Percentiles rank a stretch among this genome's conserved stretches.
Conservation (phyloP, 2,797 vertebrate genomes). For the Gobio occitaniae region DNA sequence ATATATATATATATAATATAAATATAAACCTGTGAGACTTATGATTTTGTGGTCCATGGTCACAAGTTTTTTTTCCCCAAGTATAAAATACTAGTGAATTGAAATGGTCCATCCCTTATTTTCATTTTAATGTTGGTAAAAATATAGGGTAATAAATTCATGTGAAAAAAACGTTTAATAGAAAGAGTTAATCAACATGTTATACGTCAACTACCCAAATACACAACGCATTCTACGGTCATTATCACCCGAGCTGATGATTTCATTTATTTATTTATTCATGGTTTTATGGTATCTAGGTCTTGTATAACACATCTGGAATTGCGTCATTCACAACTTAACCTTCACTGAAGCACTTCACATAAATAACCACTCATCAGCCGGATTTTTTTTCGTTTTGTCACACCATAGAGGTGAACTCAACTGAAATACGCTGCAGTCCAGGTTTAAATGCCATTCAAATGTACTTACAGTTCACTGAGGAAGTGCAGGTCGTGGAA, state of each 20-base stretch:
- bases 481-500: conserved; percentile 89
- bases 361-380: conserved; percentile 47
- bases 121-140: neutral
- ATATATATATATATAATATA: too few species aligned
- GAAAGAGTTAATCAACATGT: neutral
- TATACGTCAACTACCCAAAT: neutral
- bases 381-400: conserved; percentile 3
- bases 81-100: neutral
- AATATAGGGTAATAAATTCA: too few species aligned
- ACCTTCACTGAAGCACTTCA: conserved; percentile 44
- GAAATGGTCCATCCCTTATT: neutral
- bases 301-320: conserved; percentile 47
- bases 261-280: conserved; percentile 39
- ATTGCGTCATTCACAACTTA: conserved; percentile 31
- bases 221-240: conserved; percentile 6
- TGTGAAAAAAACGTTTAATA: neutral
- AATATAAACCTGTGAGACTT: too few species aligned
- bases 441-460: neutral
- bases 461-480: conserved; percentile 91
- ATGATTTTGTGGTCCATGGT: too few species aligned
- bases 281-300: conserved; percentile 25
- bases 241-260: conserved; percentile 20
- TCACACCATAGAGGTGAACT: conserved; percentile 20
- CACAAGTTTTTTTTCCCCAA: too few species aligned
- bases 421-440: neutral